Conservation (phyloP, 2,113 vertebrate genomes). For the Xenotilapia longispinis region DNA sequence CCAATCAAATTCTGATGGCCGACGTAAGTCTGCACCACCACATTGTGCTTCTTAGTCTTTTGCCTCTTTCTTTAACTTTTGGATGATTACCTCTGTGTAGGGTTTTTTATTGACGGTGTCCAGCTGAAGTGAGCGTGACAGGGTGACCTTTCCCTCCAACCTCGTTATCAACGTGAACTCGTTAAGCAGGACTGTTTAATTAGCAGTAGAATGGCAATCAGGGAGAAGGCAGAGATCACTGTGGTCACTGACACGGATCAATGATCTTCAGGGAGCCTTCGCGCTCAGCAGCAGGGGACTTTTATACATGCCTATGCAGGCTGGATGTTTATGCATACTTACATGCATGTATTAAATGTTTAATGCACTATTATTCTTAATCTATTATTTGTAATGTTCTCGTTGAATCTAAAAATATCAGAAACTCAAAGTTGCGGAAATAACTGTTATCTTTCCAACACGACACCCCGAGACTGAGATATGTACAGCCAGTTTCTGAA, state of each 20-base stretch:
- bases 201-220: conserved; percentile 48
- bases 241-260: conserved; percentile 48
- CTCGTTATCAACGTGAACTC: conserved; percentile 49
- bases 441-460: neutral
- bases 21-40: neutral
- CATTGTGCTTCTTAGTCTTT: neutral
- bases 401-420: neutral
- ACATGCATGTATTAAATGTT: neutral
- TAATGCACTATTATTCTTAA: neutral
- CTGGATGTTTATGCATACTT: neutral
- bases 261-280: conserved; percentile 42
- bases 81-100: neutral
- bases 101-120: conserved; percentile 30
- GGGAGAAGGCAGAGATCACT: conserved; percentile 27
- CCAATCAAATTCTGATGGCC: neutral
- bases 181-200: conserved; percentile 61
- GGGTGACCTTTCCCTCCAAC: conserved; percentile 57
- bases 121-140: conserved; percentile 14
- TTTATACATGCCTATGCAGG: neutral
- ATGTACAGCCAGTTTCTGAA: neutral
- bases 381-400: neutral
- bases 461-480: neutral
- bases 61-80: neutral
- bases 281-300: neutral
- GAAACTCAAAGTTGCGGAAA: neutral